Evolutionary conservation across 1,140 invertebrate genomes (phyloP).

Genomic region (Drosophila malerkotliana): DNA sequence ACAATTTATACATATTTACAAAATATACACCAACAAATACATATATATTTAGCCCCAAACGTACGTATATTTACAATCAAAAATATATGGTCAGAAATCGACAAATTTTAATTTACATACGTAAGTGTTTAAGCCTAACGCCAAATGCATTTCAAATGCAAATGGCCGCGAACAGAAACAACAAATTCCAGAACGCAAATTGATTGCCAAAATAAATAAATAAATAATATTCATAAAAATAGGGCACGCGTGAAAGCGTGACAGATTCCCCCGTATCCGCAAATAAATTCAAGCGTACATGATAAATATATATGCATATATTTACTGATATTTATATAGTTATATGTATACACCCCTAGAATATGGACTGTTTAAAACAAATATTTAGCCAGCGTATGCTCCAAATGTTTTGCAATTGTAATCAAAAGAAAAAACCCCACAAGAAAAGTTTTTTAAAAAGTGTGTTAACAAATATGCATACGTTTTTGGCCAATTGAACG

Average conservation of each 20-base stretch:
- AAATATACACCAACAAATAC: constrained; percentile 25
- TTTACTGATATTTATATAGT: constrained; percentile 44
- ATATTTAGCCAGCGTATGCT: constrained; percentile 52
- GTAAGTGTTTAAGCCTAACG: constrained; percentile 75
- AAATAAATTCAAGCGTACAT: constrained; percentile 35
- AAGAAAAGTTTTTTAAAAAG: background rate
- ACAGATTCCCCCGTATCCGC: constrained; percentile 37
- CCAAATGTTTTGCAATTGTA: constrained; percentile 39
- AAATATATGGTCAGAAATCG: constrained; percentile 6
- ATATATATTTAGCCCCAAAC: constrained; percentile 45
- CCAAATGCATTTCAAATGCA: constrained; percentile 74
- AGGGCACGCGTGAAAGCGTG: constrained; percentile 47
- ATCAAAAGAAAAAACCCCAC: constrained; percentile 19
- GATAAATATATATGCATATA: constrained; percentile 25
- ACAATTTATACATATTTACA: constrained; percentile 35
- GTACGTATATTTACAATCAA: constrained; percentile 55
- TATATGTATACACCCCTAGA: constrained; percentile 34
- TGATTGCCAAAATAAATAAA: constrained; percentile 45
- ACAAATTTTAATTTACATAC: constrained; percentile 70
- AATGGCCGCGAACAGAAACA: constrained; percentile 26
- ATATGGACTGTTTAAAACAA: constrained; percentile 43
- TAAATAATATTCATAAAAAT: constrained; percentile 51
- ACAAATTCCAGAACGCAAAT: constrained; percentile 34
- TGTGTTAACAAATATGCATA: constrained; percentile 44
- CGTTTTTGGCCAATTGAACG: constrained; percentile 59